Percentiles rank a stretch among this genome's conserved stretches.
Evolutionary conservation across 2,113 vertebrate species (phyloP).

Genomic region (Redunca redunca): DNA sequence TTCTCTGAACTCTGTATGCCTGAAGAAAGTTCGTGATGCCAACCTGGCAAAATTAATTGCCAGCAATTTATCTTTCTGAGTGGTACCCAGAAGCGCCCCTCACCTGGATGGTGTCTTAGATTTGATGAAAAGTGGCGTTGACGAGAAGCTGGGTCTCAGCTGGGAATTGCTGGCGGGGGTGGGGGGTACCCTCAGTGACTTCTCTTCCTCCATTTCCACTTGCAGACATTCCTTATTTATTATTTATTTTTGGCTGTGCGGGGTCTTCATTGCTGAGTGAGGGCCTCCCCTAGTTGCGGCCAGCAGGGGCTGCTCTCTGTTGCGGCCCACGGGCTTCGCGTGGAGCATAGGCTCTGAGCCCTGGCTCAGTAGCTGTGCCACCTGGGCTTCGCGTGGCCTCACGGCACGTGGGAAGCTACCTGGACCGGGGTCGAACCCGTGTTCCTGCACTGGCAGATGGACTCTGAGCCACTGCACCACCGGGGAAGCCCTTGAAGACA

Average conservation of each 20-base stretch:
- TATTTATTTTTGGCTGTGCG: background rate
- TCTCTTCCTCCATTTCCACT: background rate
- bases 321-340: accelerated
- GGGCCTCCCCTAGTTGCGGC: background rate
- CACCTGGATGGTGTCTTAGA: background rate
- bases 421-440: background rate
- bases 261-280: background rate
- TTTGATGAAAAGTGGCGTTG: background rate
- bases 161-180: background rate
- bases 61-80: background rate
- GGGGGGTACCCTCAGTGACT: background rate
- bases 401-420: background rate
- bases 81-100: background rate
- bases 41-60: background rate
- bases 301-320: background rate
- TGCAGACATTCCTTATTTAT: background rate
- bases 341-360: background rate
- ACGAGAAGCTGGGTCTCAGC: background rate
- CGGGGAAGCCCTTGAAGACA: background rate
- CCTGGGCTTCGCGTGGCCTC: background rate
- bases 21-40: background rate
- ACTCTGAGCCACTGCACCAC: background rate
- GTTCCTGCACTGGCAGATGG: background rate
- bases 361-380: background rate
- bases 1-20: background rate